These are phyloP conservation scores for Fistularia tabacaria DNA, from an alignment of 2,797 vertebrate genomes.

Conservation along the genomic window DNA sequence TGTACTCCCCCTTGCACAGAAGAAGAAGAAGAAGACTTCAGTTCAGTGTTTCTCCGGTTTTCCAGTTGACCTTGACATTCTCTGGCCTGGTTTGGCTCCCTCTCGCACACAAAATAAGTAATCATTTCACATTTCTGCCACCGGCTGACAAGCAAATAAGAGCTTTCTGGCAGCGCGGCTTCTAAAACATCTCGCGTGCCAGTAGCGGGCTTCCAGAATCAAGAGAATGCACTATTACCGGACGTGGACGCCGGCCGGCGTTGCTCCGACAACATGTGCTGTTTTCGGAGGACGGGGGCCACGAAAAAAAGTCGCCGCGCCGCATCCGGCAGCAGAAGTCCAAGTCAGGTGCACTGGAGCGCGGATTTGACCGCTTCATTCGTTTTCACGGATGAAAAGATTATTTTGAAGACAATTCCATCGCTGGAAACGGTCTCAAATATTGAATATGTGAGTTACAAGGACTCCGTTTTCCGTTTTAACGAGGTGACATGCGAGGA, in stretches of 20 bases:
- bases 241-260: slow-evolving; percentile 24
- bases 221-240: slow-evolving; percentile 29
- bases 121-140: slow-evolving; percentile 27
- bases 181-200: slow-evolving; percentile 23
- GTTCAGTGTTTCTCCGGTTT: slow-evolving; percentile 10
- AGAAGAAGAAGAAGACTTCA: background rate
- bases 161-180: slow-evolving; percentile 17
- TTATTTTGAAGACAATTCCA: slow-evolving; percentile 1
- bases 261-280: too few species aligned
- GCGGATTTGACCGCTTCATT: background rate
- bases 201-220: background rate
- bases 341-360: slow-evolving; percentile 27
- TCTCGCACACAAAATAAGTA: slow-evolving; percentile 11
- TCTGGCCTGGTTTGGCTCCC: slow-evolving; percentile 3
- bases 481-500: slow-evolving; percentile 23
- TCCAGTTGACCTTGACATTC: slow-evolving; percentile 20
- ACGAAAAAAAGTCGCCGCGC: too few species aligned
- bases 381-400: too few species aligned
- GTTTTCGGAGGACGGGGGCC: too few species aligned
- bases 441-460: slow-evolving; percentile 50
- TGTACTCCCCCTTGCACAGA: too few species aligned
- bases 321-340: too few species aligned
- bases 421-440: slow-evolving; percentile 42
- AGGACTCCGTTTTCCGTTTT: too few species aligned
- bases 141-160: slow-evolving; percentile 25